Evolutionary conservation across 1,140 invertebrate species (phyloP), one percentile per base, ranked within the genome.

Genomic region (Arion vulgaris): DNA sequence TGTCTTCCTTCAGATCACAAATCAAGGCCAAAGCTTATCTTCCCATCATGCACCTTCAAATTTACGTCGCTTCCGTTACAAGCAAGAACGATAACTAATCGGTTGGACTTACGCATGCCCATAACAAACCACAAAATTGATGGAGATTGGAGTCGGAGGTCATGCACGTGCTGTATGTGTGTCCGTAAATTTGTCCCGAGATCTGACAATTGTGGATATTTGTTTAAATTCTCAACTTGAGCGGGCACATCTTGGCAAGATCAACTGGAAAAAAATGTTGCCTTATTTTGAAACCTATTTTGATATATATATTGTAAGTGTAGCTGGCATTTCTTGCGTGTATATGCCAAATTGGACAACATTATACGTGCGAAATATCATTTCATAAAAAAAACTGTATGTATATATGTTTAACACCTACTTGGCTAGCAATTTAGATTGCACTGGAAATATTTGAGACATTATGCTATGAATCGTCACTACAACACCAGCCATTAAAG

Each of bases 11-110:
- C 36, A 11, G 19, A 39, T n/a, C 71, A 72, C 71, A 72, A 72
- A 72, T 72, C 71, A 72, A 36, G 41, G 26, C 41, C 51, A 15
- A 39, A 32, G 32, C 62, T 68, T 78, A 62, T 68, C 51, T 38
- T 19, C 53, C 9, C 62, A 49, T 78, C 76, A 57, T 66, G 53
- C 76, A 66, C 11, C 13, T 62, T 0, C 32, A 38, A 68, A 62
- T 78, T 68, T 78, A 78, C 53, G 26, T 66, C 62, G 34, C 39
- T 78, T 62, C 51, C 51, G 32, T 57, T 66, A 57, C 57, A 45
- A 78, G 76, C 51, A 28, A 57, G 51, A n/a, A 36, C 15, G 57
- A 76, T 76, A 68, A 45, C 76, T 62, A 68, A 68, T 78, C 76
- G 76, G 49, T 36, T 19, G 57, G 71, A 72, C 71, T 41, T 41